phyloP scores from a whole-genome alignment of 2,797 vertebrate genomes.

The Sylvia borin region DNA sequence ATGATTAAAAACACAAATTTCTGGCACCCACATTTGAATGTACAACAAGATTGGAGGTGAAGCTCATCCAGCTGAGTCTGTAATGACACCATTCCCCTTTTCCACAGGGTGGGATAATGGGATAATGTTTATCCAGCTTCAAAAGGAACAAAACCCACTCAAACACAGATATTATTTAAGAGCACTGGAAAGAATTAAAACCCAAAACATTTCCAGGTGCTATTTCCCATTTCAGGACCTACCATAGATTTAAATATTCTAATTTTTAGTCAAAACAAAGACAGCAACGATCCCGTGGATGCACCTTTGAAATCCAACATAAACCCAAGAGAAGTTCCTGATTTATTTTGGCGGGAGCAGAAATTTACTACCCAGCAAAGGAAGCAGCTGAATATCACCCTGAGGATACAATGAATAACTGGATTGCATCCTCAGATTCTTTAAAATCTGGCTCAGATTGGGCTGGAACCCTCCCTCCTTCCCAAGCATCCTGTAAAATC shows the following conservation, averaged over 20 bases:
- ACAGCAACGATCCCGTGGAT: rapidly evolving
- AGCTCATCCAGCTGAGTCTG: background rate
- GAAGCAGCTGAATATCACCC: background rate
- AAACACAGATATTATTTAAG: background rate
- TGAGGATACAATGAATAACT: background rate
- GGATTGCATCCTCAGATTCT: background rate
- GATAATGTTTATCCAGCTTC: background rate
- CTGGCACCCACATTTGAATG: background rate
- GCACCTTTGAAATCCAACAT: background rate
- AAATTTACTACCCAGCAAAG: background rate
- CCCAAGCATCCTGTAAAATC: background rate
- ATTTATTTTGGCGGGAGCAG: background rate
- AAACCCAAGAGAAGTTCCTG: background rate
- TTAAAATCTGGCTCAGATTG: background rate
- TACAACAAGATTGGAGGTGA: background rate
- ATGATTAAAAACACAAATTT: background rate
- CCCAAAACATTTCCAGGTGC: background rate
- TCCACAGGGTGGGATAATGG: background rate
- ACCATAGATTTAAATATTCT: background rate
- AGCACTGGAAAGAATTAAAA: background rate
- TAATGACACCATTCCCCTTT: background rate
- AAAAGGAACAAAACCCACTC: background rate
- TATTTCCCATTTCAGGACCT: background rate
- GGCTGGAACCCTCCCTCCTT: background rate
- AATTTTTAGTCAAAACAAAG: background rate